Evolutionary conservation across 2,888 invertebrate genomes (phyloP), one percentile per base, ranked within the genome.

Genomic region (Empis stercorea): DNA sequence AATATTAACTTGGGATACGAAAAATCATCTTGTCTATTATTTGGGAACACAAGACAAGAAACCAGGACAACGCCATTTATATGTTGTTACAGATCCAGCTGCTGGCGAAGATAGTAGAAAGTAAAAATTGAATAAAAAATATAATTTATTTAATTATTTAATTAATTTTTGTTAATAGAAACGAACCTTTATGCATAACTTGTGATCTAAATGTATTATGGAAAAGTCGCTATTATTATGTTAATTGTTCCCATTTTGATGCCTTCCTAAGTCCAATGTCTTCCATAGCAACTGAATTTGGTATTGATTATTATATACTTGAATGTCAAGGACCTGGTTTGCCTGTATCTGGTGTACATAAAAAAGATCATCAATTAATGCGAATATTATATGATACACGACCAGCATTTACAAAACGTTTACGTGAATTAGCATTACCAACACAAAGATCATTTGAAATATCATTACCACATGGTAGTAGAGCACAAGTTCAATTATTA

Each of bases 301-400:
- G 66, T 56, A 61, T 68, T 55, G 62, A 68, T 42, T 66, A 60
- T 56, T 91, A 88, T 66, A 88, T 89, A 56, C 76, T 93, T 57
- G 81, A 87, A 63, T 95, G 95, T 69, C 82, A 85, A 59, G 94
- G 94, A n/a, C 93, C 92, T 39, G 88, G 87, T 51, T 78, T 92
- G 54, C 93, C 94, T 51, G 75, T 87, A 57, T 86, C 86, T 41
- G 87, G 69, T 49, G 77, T 87, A 55, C 87, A 88, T 66, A 78
- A 80, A 55, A 75, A 75, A 58, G 81, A 80, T 43, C 86, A 87
- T 70, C 82, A 82, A 64, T 74, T 87, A 68, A 75, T 84, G 55
- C 78, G 82, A 67, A 76, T 85, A 59, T 73, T 87, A 56, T 87
- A 84, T 71, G 91, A 81, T 68, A 81, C 80, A 65, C 75, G 78